Evolutionary conservation across 2,797 vertebrate genomes (phyloP), one percentile per base, ranked within the genome.

Genomic region (Hapalemur alaotrensis): DNA sequence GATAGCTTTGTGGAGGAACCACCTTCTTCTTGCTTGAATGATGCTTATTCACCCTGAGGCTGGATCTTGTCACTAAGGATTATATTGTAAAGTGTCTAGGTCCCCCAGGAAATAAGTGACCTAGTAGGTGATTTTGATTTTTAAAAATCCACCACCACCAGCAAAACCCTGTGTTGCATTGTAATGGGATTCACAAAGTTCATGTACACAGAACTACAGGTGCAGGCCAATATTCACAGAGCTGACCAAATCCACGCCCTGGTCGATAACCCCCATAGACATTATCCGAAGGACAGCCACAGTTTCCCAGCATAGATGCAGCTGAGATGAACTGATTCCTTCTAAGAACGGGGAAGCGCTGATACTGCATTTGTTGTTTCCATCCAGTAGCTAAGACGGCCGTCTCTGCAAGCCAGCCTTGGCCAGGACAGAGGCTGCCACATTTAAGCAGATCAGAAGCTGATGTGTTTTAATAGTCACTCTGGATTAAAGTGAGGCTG

Each of bases 21-120:
- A 57, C 87, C 93, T 93, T 69, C 91, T 89, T 96, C 90, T 96
- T 91, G 95, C 91, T 86, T 81, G 72, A 93, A 72, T 48, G 54
- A 38, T 65, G 78, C 81, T 2, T 32, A 22, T 81, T 54, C 50
- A 28, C 14, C 75, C 70, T 7, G 43, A 80, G 85, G 59, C 86
- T 67, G 54, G 15, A 1, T 50, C 93, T 81, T 13, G 22, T 83
- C 63, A 35, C 52, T 8, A n/a, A 85, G 75, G 61, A 59, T n/a
- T 85, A 32, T 72, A 59, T n/a, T 85, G 35, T 72, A 3, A 83
- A 30, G 54, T 28, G 59, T 61, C 38, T n/a, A 32, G n/a, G 43
- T 41, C 48, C 54, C 22, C 63, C 67, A 50, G 38, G 35, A 48
- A 69, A 41, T 5, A 46, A 92, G 87, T 50, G 30, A 67, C 7